Evolutionary conservation across 1,140 invertebrate genomes (phyloP), one percentile per base, ranked within the genome.

Genomic region (Dreissena polymorpha): DNA sequence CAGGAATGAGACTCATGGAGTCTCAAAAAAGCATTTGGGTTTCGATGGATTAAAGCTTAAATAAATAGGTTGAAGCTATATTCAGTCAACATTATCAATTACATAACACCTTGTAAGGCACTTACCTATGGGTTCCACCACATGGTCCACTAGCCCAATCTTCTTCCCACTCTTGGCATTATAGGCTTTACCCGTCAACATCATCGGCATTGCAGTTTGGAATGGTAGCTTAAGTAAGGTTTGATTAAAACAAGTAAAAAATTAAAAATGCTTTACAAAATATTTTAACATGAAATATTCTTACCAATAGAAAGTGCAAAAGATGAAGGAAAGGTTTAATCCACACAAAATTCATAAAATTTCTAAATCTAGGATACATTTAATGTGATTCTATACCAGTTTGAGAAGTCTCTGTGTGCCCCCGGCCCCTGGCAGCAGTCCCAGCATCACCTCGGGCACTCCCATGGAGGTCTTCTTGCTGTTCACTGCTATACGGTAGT

Each of bases 401-500:
- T 95, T 95, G 12, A 97, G 97, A 86, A 99, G 93, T 87, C 97
- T 95, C 92, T 99, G 97, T 83, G 98, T 99, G 71, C 99, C 99
- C 79, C 99, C 99, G 88, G 95, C 97, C 78, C 98, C 98, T 75
- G 98, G 98, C 64, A 99, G 93, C 63, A 99, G 93, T n/a, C 98
- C 98, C 18, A 99, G 94, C 96, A 98, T 97, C 0, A 99, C 98
- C 95, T 99, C 98, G 16, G 98, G 98, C 79, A 98, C 90, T 76
- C 96, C 97, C 74, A 99, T 93, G 21, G 95, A 95, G 60, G 99
- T 99, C 92, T 98, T 98, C 85, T 95, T 95, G 90, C 98, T 96
- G 77, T 98, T 98, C 0, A 99, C 97, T 75, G 98, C 99, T 86
- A 99, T 96, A 85, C 99, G 94, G 91, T 99, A 99, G 89, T 98